Conservation (phyloP, 2,888 invertebrate genomes). For the Drosophila borborema region DNA sequence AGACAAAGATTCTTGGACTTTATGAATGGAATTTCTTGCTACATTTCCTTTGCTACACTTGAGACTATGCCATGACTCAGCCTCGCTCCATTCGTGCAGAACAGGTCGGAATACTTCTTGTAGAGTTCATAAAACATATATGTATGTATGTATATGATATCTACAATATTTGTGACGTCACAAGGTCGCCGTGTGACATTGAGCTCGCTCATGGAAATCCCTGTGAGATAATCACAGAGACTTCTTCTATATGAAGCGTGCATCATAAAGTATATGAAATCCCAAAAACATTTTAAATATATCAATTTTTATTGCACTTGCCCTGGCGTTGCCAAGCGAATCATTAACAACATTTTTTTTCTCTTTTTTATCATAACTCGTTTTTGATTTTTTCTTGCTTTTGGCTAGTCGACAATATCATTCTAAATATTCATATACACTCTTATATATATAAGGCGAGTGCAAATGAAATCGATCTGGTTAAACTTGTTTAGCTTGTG, state of each 20-base stretch:
- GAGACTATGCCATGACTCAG: constrained; percentile 31
- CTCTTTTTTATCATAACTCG: constrained; percentile 23
- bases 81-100: constrained; percentile 47
- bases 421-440: constrained; percentile 38
- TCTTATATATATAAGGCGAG: neutral
- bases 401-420: constrained; percentile 38
- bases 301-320: constrained; percentile 37
- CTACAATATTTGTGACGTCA: constrained; percentile 62
- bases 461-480: constrained; percentile 58
- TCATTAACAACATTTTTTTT: constrained; percentile 42
- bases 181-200: constrained; percentile 63
- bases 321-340: constrained; percentile 48
- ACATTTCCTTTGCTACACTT: constrained; percentile 25
- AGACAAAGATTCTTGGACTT: neutral
- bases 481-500: constrained; percentile 65
- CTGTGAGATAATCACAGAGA: constrained; percentile 52
- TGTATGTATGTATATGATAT: neutral
- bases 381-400: constrained; percentile 19
- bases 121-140: constrained; percentile 29
- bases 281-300: constrained; percentile 10
- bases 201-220: constrained; percentile 63
- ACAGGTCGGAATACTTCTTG: constrained; percentile 27
- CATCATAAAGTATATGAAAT: constrained; percentile 17
- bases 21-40: constrained; percentile 8
- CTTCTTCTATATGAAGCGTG: constrained; percentile 20